A percentile compares a stretch with the other conserved stretches of the same genome.
Evolutionary conservation across 2,113 vertebrate genomes (phyloP).

Genomic region (Eulemur macaco): DNA sequence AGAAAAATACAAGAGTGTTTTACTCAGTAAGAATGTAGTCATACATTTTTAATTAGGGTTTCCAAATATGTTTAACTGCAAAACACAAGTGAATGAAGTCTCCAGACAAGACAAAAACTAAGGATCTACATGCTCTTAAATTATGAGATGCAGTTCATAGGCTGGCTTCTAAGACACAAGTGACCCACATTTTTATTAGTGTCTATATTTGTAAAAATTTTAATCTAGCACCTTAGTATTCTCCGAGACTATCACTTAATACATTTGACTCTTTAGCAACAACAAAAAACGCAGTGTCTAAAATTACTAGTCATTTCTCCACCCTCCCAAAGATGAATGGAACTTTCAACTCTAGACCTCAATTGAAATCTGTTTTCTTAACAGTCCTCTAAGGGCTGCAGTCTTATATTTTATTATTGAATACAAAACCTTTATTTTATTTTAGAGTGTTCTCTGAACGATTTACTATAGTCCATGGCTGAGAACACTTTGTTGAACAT

Average conservation of each 20-base stretch:
- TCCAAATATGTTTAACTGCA: background rate
- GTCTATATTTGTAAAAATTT: background rate
- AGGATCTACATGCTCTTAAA: background rate
- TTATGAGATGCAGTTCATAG: background rate
- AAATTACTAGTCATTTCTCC: background rate
- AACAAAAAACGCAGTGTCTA: background rate
- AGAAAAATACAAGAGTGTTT: background rate
- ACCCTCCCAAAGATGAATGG: background rate
- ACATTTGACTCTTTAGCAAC: background rate
- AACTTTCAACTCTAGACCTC: slow-evolving; percentile 13
- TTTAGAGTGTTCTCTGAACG: slow-evolving; percentile 4
- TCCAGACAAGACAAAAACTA: background rate
- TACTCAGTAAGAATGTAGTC: background rate
- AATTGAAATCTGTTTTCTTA: background rate
- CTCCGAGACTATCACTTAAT: background rate
- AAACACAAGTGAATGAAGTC: background rate
- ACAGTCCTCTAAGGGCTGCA: background rate
- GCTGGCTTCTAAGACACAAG: background rate
- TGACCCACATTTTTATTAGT: background rate
- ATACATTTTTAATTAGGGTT: slow-evolving; percentile 35
- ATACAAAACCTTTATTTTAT: background rate
- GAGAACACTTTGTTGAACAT: background rate
- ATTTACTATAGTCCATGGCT: background rate
- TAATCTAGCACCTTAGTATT: background rate
- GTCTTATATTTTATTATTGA: background rate